Evolutionary conservation across 2,113 vertebrate genomes (phyloP), one percentile per base, ranked within the genome.

Genomic region (Merops nubicus): DNA sequence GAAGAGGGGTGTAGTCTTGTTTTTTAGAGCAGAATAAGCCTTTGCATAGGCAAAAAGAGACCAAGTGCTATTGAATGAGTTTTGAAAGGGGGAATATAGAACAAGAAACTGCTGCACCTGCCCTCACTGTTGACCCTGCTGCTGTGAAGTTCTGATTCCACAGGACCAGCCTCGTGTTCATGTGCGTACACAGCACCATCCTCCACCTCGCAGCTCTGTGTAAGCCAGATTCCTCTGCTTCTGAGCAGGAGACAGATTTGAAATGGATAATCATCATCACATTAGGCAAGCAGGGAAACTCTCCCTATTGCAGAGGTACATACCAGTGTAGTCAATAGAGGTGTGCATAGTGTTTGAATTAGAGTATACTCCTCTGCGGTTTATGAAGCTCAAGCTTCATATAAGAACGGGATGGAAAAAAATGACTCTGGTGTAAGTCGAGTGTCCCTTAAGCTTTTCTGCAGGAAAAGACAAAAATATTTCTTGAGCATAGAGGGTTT

Each of bases 371-470:
- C 43, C 21, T 76, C 1, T 29, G 2, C 25, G 50, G 50, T 1
- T 51, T 78, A n/a, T 43, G 90, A 81, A 60, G 18, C 31, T 73
- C 42, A n/a, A 43, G 19, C 31, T 89, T 82, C 25, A 28, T 72
- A 14, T 36, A 67, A 57, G 31, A 60, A 36, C 12, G 5, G 20
- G 2, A 18, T 1, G 1, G 1, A 2, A 0, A 2, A 5, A 15
- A 51, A 33, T 9, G 0, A 65, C 42, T 60, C 40, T 57, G 12
- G 5, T 89, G 45, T 33, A 76, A 60, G 22, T 40, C 38, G 56
- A 54, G 19, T 10, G 19, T 69, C 9, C 28, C 18, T 40, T 72
- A 68, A n/a, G 28, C 53, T 80, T 84, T 80, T 53, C 29, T 42
- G 5, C 18, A n/a, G 69, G 65, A 36, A 56, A 81, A 53, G n/a